Evolutionary conservation across 2,797 vertebrate genomes (phyloP).

Genomic region (Alauda arvensis): DNA sequence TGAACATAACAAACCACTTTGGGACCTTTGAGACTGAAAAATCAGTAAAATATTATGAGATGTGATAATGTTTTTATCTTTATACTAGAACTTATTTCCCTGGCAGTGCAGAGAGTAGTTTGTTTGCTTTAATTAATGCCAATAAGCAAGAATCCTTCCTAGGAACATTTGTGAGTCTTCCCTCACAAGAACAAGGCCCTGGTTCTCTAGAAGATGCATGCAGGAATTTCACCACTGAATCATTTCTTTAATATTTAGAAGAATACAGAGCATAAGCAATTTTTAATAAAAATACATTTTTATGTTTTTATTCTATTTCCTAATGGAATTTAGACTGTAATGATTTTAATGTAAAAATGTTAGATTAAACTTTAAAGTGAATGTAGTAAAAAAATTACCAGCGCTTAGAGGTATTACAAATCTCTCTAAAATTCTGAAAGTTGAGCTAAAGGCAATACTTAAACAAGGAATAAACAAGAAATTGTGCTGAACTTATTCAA

Average conservation of each 20-base stretch:
- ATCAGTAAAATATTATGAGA: background rate
- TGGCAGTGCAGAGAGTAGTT: background rate
- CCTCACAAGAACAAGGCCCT: background rate
- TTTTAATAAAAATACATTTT: background rate
- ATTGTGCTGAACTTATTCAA: constrained; percentile 42
- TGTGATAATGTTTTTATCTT: background rate
- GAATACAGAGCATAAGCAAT: background rate
- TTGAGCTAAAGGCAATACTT: constrained; percentile 39
- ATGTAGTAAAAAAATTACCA: background rate
- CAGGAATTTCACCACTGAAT: background rate
- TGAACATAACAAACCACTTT: background rate
- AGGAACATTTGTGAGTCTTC: background rate
- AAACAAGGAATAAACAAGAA: constrained; percentile 21
- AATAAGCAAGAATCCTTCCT: background rate
- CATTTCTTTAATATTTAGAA: background rate
- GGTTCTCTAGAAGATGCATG: background rate
- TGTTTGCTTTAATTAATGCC: background rate
- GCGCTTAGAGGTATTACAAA: background rate
- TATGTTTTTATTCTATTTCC: background rate
- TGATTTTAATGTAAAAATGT: constrained; percentile 2
- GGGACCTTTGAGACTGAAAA: background rate
- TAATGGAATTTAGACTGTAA: constrained; percentile 16
- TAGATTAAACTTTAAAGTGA: background rate
- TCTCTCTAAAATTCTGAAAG: constrained; percentile 7
- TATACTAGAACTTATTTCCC: background rate